A percentile compares a stretch with the other conserved stretches of the same genome.
Conservation (phyloP, 2,888 invertebrate genomes). For the Drosophila stalkeri region DNA sequence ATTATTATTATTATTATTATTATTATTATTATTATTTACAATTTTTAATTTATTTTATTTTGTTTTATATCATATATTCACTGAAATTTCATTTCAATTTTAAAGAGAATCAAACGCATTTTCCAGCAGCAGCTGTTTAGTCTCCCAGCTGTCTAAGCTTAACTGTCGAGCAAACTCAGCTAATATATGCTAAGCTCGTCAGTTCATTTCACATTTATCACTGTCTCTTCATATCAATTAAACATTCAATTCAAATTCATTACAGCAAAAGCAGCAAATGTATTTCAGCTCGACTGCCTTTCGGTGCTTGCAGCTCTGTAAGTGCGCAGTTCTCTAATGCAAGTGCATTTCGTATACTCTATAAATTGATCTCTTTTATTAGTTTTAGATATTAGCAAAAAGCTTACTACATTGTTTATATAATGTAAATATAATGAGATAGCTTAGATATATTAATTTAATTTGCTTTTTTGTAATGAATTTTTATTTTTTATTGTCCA, state of each 20-base stretch:
- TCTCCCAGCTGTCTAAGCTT: background rate
- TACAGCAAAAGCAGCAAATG: background rate
- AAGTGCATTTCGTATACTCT: background rate
- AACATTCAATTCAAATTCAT: conserved; percentile 9
- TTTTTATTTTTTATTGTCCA: background rate
- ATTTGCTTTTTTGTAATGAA: background rate
- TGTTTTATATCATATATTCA: too few species aligned
- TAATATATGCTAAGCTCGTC: background rate
- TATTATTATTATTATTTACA: too few species aligned
- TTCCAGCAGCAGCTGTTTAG: too few species aligned
- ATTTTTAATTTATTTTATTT: too few species aligned
- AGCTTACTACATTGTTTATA: background rate
- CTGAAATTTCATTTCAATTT: too few species aligned
- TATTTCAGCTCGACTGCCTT: background rate
- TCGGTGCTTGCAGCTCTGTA: background rate
- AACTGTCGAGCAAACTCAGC: background rate
- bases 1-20: too few species aligned
- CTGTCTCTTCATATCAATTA: background rate
- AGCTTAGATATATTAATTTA: background rate
- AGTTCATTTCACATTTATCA: background rate
- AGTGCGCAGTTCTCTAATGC: background rate
- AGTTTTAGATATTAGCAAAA: background rate
- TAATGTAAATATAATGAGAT: background rate
- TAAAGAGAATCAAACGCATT: too few species aligned
- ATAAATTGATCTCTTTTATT: background rate